Evolutionary conservation across 2,113 vertebrate genomes (phyloP), one percentile per base, ranked within the genome.

Genomic region (Anolis carolinensis): DNA sequence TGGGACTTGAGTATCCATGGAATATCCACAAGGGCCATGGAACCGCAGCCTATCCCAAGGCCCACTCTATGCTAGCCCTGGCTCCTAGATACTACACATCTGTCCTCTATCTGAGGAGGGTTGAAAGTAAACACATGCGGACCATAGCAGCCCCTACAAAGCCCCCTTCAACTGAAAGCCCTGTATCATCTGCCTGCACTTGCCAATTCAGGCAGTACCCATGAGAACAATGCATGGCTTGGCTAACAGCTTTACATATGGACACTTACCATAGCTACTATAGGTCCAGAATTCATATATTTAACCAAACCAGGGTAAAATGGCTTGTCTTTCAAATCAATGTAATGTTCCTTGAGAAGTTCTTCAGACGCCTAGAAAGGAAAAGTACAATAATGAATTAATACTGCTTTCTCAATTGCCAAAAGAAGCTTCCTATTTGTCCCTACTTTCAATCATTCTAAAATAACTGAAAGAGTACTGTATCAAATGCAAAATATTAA

Each of bases 251-350:
- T 70, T 44, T 27, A 71, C 25, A 4, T 14, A 62, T 21, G 13
- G 14, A 50, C 52, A 87, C 95, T 96, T 89, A 98, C 98, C 98
- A 98, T 98, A 71, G 98, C 97, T 84, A 97, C 96, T 79, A 98
- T 95, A 3, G 98, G 97, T 34, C 98, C 98, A 0, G 97, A 98
- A 90, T 90, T 92, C 98, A 98, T 98, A 93, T 97, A 98, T 59
- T 96, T 94, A 84, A 98, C 96, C 72, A 98, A 96, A 3, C 95
- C 92, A 0, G 95, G 93, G 78, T 96, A 98, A 95, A 98, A 98
- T 0, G 97, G 97, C 25, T 95, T 93, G 7, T 97, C 96, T 87
- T 97, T 97, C 85, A 98, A 94, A 88, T 98, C 97, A 6, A 87
- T 39, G 88, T 98, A 98, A 89, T 98, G 98, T 87, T 97, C 62